Conservation (phyloP, 2,797 vertebrate species). For the Pteronotus mesoamericanus region DNA sequence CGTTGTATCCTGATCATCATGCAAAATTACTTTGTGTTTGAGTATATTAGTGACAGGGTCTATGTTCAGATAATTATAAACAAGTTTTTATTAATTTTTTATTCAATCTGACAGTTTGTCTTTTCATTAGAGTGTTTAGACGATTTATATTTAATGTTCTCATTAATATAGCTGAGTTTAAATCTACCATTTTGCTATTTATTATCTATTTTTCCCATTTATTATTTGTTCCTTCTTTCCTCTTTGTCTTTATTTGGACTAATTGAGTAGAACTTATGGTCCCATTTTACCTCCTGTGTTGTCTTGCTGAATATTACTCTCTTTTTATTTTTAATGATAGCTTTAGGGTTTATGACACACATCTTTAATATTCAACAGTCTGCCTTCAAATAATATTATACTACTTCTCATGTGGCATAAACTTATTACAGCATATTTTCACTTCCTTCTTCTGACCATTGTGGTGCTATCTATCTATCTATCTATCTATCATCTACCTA, state of each 20-base stretch:
- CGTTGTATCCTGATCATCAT: neutral
- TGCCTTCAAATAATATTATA: neutral
- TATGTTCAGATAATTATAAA: neutral
- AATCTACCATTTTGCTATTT: neutral
- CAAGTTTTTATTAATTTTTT: neutral
- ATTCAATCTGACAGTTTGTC: neutral
- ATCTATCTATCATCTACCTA: neutral
- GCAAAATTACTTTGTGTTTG: neutral
- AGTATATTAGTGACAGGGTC: neutral
- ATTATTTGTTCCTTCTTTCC: neutral
- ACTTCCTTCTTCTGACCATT: neutral
- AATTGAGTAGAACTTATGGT: neutral
- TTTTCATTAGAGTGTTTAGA: neutral
- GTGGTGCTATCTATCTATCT: neutral
- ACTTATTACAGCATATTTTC: neutral
- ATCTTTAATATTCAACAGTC: neutral
- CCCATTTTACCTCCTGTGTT: neutral
- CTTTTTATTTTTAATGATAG: neutral
- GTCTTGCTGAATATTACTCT: neutral
- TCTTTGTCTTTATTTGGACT: neutral
- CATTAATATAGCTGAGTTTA: neutral
- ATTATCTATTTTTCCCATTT: neutral
- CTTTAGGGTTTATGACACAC: neutral
- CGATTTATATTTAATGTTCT: neutral
- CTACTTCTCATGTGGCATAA: no score